Evolutionary conservation across 1,140 invertebrate genomes (phyloP), one percentile per base, ranked within the genome.

Genomic region (Formica exsecta): DNA sequence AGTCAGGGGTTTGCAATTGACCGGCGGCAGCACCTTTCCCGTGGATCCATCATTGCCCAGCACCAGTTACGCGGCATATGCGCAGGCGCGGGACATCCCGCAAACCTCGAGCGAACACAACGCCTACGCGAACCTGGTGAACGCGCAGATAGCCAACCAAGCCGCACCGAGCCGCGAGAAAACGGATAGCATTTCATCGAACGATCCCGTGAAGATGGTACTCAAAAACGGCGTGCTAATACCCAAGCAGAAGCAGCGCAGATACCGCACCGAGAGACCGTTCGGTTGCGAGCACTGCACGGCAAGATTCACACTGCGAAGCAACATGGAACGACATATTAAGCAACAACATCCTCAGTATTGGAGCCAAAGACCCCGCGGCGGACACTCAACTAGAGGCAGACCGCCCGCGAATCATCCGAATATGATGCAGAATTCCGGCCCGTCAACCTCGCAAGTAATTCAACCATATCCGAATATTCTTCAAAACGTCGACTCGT

Each of bases 321-420:
- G 98, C 8, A 99, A 99, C 91, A 99, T 99, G 98, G 98, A 99
- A 93, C 95, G 98, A 0, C 98, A 99, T 86, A 97, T 99, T 0
- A 99, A 99, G 92, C 98, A 98, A 90, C 98, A 99, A 90, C 98
- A 99, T 95, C 98, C 98, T 0, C 97, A 98, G 71, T 97, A 96
- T 88, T 98, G 98, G 97, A 97, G 97, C 66, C 97, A 98, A 79
- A 83, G 97, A 64, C 97, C 97, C 86, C 95, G 97, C 84, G 96
- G 91, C 62, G 95, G 93, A 29, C 94, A 95, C 22, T 96, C 95
- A 13, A 95, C 95, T 2, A 91, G 95, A 57, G 94, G 96, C 13
- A 94, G 96, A 90, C 95, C 95, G 5, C 95, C 94, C 9, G 93
- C 93, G 7, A 94, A 90, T 48, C 92, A 93, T 16, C 88, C 93